phyloP scores from a whole-genome alignment of 2,888 invertebrate species.

The Melieria picta region DNA sequence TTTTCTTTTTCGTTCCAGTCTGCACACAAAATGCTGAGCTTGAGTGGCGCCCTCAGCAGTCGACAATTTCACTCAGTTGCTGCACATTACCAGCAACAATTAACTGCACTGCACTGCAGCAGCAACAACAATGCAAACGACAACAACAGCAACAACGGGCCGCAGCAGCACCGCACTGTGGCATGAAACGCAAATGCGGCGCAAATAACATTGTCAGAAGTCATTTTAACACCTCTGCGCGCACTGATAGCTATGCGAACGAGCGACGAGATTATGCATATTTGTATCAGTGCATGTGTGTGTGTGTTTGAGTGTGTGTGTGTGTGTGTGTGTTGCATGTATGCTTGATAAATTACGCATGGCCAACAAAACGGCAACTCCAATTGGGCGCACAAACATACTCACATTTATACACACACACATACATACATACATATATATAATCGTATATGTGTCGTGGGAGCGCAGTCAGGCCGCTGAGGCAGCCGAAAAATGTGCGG shows the following conservation, averaged over 20 bases:
- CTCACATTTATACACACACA: no score
- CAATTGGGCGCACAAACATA: not conserved
- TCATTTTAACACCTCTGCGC: slow-evolving; percentile 21
- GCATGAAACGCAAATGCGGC: not conserved
- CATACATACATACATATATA: no score
- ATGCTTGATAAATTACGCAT: not conserved
- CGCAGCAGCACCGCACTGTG: not conserved
- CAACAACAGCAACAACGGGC: no score
- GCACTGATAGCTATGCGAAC: not conserved
- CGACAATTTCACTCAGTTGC: no score
- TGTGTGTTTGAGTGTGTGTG: not conserved
- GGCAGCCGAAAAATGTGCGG: not conserved
- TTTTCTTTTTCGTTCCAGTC: no score
- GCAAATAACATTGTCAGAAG: slow-evolving; percentile 18
- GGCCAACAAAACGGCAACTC: slow-evolving; percentile 12
- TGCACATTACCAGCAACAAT: no score
- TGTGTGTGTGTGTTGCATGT: not conserved
- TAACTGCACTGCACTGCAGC: no score
- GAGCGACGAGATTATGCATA: not conserved
- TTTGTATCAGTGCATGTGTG: not conserved
- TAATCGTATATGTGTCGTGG: no score
- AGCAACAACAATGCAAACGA: no score
- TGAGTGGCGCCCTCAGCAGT: no score
- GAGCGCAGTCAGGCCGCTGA: no score
- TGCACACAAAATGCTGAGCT: no score